Evolutionary conservation across 2,888 invertebrate species (phyloP).

Genomic region (Calephelis perditalis): DNA sequence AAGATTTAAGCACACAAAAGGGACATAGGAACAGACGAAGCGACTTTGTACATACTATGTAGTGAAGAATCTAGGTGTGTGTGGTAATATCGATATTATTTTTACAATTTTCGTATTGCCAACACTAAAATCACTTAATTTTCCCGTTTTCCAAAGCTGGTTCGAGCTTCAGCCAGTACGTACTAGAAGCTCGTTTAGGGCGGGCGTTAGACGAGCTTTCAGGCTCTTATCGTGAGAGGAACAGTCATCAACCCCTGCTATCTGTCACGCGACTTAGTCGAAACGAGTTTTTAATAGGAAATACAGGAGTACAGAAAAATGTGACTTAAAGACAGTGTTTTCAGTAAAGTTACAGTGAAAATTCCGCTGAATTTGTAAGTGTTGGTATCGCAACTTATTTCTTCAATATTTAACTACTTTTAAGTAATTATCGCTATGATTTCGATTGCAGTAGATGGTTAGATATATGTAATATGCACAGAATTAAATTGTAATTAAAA

Average conservation of each 20-base stretch:
- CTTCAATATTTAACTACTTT: neutral
- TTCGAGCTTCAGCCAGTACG: conserved; percentile 39
- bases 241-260: conserved; percentile 27
- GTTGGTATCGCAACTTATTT: conserved; percentile 3
- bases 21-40: no score
- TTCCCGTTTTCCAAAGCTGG: conserved; percentile 45
- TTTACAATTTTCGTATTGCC: conserved; percentile 22
- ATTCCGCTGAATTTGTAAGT: conserved; percentile 36
- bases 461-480: no score
- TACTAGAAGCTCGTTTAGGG: conserved; percentile 38
- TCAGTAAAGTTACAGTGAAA: conserved; percentile 29
- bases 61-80: conserved; percentile 10
- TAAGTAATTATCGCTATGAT: conserved; percentile 5
- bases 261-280: conserved; percentile 28
- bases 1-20: no score
- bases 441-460: neutral
- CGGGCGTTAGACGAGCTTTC: conserved; percentile 29
- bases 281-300: conserved; percentile 20
- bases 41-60: no score
- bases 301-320: conserved; percentile 34
- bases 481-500: no score
- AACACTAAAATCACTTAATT: conserved; percentile 51
- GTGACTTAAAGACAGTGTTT: conserved; percentile 33
- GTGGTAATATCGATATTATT: conserved; percentile 34
- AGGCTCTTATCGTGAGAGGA: conserved; percentile 27